These are phyloP conservation scores for Prenolepis imparis DNA, from an alignment of 2,888 invertebrate genomes.

Conservation along the genomic window DNA sequence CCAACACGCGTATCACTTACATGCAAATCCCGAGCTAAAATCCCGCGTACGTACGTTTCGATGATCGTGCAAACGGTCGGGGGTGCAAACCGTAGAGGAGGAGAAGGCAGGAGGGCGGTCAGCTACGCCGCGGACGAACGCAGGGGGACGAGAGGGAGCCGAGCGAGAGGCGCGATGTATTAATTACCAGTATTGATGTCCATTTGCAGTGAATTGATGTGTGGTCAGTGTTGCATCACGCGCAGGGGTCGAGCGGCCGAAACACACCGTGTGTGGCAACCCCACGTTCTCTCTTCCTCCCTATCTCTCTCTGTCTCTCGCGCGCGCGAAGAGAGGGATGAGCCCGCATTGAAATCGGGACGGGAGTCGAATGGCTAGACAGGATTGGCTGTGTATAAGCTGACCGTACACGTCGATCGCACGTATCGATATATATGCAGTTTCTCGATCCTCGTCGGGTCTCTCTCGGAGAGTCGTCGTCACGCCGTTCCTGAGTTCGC, in stretches of 20 bases:
- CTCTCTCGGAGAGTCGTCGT: conserved; percentile 6
- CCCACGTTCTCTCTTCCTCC: conserved; percentile 62
- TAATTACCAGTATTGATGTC: conserved; percentile 87
- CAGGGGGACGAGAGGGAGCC: conserved; percentile 52
- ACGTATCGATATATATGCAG: conserved; percentile 74
- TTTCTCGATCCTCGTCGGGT: conserved; percentile 49
- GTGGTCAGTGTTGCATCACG: conserved; percentile 86
- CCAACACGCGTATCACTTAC: conserved; percentile 83
- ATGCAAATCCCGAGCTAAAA: conserved; percentile 83
- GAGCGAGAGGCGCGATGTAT: conserved; percentile 85
- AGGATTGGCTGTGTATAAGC: conserved; percentile 57
- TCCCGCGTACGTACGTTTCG: conserved; percentile 78
- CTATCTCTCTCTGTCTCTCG: conserved; percentile 8
- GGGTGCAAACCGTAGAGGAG: conserved; percentile 48
- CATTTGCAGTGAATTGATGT: conserved; percentile 87
- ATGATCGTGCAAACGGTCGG: conserved; percentile 75
- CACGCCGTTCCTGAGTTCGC: conserved; percentile 45
- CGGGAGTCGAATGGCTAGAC: conserved; percentile 63
- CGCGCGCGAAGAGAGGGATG: conserved; percentile 78
- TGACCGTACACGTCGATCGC: conserved; percentile 77
- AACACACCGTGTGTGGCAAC: conserved; percentile 79
- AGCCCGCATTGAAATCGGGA: conserved; percentile 78
- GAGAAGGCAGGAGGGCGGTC: conserved; percentile 44
- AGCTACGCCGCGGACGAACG: conserved; percentile 49
- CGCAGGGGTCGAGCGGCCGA: conserved; percentile 84